Conservation (phyloP, 2,888 invertebrate species). For the Drosophila mercatorum region DNA sequence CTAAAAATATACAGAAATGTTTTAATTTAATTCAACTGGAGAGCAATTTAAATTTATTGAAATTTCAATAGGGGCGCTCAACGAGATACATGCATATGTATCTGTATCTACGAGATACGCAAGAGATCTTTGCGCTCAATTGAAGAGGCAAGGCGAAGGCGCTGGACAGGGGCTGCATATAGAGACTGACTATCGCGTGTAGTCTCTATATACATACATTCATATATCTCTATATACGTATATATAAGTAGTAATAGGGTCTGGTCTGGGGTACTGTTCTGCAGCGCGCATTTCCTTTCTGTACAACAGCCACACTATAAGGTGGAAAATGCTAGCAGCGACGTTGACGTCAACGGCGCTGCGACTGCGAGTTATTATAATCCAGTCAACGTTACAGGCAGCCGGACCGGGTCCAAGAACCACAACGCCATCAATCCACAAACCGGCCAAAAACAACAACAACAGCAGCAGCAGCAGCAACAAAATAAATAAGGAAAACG, state of each 20-base stretch:
- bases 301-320: conserved; percentile 42
- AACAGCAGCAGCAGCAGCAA: not conserved
- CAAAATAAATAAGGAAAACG: conserved; percentile 4
- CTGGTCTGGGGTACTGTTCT: conserved; percentile 50
- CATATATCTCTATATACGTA: conserved; percentile 6
- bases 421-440: conserved; percentile 62
- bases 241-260: conserved; percentile 33
- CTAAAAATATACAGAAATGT: conserved; percentile 71
- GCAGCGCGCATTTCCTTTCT: conserved; percentile 67
- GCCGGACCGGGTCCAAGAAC: conserved; percentile 56
- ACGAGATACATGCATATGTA: conserved; percentile 23
- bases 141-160: conserved; percentile 38
- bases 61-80: conserved; percentile 60
- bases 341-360: not conserved
- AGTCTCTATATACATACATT: conserved; percentile 2
- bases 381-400: conserved; percentile 68
- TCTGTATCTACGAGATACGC: conserved; percentile 56
- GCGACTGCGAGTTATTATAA: conserved; percentile 71
- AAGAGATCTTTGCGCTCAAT: conserved; percentile 64
- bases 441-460: conserved; percentile 55
- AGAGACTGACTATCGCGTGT: conserved; percentile 20
- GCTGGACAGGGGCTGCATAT: conserved; percentile 45
- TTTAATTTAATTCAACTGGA: conserved; percentile 77
- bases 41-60: conserved; percentile 79
- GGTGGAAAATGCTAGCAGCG: conserved; percentile 73